Percentiles rank a stretch among this genome's conserved stretches.
Conservation (phyloP, 2,113 vertebrate species). For the Rhodinocichla rosea region DNA sequence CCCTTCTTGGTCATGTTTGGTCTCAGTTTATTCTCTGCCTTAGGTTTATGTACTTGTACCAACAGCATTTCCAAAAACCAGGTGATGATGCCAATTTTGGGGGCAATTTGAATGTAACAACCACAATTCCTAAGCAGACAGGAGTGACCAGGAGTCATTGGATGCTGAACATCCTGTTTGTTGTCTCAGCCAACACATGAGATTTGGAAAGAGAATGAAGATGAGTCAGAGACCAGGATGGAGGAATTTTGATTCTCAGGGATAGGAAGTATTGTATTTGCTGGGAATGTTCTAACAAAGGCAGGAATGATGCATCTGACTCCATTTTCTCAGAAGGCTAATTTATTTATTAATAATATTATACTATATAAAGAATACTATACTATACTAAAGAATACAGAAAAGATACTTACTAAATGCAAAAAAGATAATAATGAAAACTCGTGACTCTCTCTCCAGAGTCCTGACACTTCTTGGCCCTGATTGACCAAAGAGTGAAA, state of each 20-base stretch:
- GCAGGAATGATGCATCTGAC: no score
- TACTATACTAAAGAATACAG: no score
- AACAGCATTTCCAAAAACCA: neutral
- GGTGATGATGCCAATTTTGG: neutral
- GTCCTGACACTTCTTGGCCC: no score
- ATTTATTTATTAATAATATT: no score
- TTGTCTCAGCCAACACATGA: neutral
- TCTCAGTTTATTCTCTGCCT: neutral
- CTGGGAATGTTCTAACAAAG: no score
- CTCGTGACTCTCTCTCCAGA: no score
- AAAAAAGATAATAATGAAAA: no score
- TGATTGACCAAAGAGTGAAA: no score
- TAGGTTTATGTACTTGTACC: no score
- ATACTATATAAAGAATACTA: no score
- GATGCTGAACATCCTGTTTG: neutral
- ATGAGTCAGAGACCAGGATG: neutral
- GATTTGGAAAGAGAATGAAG: neutral
- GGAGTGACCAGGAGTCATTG: neutral
- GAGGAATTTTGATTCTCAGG: neutral
- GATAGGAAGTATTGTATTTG: neutral
- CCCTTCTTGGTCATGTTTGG: neutral
- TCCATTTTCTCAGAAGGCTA: no score
- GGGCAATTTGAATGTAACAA: neutral
- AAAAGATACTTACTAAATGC: no score
- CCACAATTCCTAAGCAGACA: neutral